Evolutionary conservation across 2,888 invertebrate genomes (phyloP).

Genomic region (Rotaria macrura): DNA sequence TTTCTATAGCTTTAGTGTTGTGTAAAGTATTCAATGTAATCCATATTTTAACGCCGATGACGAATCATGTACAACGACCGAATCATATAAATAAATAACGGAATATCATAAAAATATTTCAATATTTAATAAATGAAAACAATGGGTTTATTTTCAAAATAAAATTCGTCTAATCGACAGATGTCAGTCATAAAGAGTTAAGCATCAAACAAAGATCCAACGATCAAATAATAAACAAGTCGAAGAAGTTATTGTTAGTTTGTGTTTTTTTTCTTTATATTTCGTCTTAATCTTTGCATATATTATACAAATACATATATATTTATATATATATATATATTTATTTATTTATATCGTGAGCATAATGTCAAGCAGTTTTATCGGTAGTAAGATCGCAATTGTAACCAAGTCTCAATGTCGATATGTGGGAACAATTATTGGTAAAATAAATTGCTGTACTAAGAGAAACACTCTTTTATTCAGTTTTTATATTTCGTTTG

Average conservation of each 20-base stretch:
- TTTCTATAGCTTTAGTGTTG: too few species aligned
- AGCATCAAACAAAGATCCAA: background rate
- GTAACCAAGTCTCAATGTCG: background rate
- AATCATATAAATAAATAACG: background rate
- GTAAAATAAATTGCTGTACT: background rate
- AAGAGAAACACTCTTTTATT: background rate
- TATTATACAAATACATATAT: too few species aligned
- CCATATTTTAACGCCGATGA: background rate
- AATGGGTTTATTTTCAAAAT: background rate
- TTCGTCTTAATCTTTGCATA: background rate
- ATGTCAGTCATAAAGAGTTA: background rate
- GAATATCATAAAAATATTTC: background rate
- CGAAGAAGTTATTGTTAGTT: background rate
- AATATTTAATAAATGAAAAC: background rate
- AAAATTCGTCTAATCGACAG: background rate
- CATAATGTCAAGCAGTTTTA: background rate
- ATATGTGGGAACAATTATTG: background rate
- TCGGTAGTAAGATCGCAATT: conserved; percentile 10
- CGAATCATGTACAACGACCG: background rate
- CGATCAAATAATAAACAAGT: background rate
- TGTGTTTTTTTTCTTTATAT: background rate
- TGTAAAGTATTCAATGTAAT: background rate
- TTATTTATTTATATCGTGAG: background rate
- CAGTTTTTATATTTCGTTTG: background rate
- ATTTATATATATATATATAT: too few species aligned